Evolutionary conservation across 2,113 vertebrate species (phyloP), one percentile per base, ranked within the genome.

Genomic region (Pollachius pollachius): DNA sequence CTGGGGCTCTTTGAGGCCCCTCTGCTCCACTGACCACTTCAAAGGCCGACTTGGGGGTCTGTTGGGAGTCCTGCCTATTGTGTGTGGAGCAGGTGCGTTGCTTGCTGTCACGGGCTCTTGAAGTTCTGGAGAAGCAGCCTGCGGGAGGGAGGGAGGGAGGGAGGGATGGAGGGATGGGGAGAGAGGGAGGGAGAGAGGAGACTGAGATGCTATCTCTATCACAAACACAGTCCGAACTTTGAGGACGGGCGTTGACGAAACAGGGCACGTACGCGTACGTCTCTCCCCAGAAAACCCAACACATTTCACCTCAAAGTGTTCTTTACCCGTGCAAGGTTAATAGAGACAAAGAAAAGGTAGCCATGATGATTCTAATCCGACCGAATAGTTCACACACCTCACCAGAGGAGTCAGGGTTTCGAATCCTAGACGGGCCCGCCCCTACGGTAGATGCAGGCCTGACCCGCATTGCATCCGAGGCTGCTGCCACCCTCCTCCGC

Each of bases 51-150:
- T 69, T 48, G 41, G 74, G 77, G 70, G 69, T 86, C 81, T 78
- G 75, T 83, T 78, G 81, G 81, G 69, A 86, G 79, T 37, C 19
- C 52, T 48, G 65, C 13, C 70, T 61, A 86, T 90, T 90, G 89
- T 90, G 82, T 81, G 72, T 11, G 7, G 72, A 69, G 84, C 91
- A 93, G 92, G 91, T 93, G 92, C 69, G 82, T 77, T 75, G 66
- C 75, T 9, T 13, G 12, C 72, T 87, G 69, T 69, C 75, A 78
- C 69, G n/a, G 80, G 81, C 72, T 77, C 62, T 74, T 65, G 54
- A 78, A 74, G 67, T 67, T 79, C 71, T 64, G 58, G 63, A 73
- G 81, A 73, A 57, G 80, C 72, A 57, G 67, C 69, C 71, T 60
- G 34, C 76, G 68, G 59, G 56, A 37, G 30, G 15, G 64, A 69